Percentiles rank a stretch among this genome's conserved stretches.
These are phyloP conservation scores for Rhorus exstirpatorius DNA, from an alignment of 2,888 invertebrate genomes.

Conservation along the genomic window DNA sequence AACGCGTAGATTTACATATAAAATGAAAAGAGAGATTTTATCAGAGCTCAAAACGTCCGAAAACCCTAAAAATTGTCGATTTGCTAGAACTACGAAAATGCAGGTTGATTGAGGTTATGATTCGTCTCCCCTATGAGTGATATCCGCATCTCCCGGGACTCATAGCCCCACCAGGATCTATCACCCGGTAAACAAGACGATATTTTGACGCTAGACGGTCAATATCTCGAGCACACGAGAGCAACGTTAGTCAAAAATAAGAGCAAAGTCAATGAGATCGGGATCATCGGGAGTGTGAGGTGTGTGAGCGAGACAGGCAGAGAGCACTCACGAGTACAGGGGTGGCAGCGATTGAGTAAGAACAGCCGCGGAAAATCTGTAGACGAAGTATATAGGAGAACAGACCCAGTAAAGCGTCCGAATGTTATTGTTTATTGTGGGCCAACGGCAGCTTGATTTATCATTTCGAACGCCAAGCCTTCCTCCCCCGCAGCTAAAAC, in stretches of 20 bases:
- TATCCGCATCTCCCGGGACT: too few relatives aligned
- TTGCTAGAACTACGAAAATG: neutral
- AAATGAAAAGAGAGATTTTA: too few relatives aligned
- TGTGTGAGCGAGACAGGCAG: neutral
- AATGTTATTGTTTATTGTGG: conserved; percentile 84
- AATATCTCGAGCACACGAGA: neutral
- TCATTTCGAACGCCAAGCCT: conserved; percentile 77
- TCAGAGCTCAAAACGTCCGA: neutral
- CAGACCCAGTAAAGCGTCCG: conserved; percentile 78
- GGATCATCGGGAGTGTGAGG: conserved; percentile 23
- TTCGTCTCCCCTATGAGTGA: too few relatives aligned
- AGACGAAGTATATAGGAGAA: conserved; percentile 44
- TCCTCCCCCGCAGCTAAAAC: conserved; percentile 8
- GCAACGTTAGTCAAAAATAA: too few relatives aligned
- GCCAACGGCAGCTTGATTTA: conserved; percentile 84
- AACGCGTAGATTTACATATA: too few relatives aligned
- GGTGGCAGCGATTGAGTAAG: conserved; percentile 10
- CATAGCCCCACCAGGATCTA: neutral
- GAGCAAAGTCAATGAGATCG: neutral
- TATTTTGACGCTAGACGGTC: neutral
- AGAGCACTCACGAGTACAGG: conserved; percentile 23
- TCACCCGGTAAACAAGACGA: neutral
- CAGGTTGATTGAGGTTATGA: too few relatives aligned
- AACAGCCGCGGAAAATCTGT: conserved; percentile 47
- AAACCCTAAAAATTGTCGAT: neutral